These are phyloP conservation scores for Silurus meridionalis DNA, from an alignment of 2,113 vertebrate species.

Conservation along the genomic window DNA sequence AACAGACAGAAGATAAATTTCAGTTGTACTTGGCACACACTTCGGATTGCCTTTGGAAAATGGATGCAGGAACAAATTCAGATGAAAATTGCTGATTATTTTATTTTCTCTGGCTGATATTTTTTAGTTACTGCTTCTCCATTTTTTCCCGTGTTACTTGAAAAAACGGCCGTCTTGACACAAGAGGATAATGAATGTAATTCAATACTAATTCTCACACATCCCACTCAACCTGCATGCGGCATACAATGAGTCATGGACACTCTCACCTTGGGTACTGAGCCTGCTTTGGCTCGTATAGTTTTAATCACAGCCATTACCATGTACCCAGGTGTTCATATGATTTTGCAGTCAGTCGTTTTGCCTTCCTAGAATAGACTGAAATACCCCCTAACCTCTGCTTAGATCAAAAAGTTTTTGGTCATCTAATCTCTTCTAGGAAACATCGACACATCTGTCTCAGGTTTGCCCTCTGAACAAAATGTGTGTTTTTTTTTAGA, in stretches of 20 bases:
- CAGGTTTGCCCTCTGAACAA: constrained; percentile 19
- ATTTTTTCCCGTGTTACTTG: neutral
- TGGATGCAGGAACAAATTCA: constrained; percentile 15
- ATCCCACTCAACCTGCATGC: constrained; percentile 36
- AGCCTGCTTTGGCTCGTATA: constrained; percentile 11
- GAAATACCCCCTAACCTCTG: neutral
- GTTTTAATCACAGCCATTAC: neutral
- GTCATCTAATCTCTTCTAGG: neutral
- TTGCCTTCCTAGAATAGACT: neutral
- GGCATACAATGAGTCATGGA: constrained; percentile 50
- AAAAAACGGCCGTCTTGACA: neutral
- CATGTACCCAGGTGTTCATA: neutral
- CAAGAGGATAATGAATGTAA: neutral
- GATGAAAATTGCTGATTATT: constrained; percentile 17
- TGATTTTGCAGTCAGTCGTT: neutral
- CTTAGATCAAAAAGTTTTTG: neutral
- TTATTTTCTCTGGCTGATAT: neutral
- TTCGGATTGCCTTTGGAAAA: constrained; percentile 40
- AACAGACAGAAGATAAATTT: constrained; percentile 37
- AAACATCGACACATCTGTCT: constrained; percentile 10
- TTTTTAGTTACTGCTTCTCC: neutral
- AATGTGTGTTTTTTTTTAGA: neutral
- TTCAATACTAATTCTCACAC: too few relatives aligned
- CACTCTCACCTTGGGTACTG: neutral
- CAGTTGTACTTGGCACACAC: constrained; percentile 41